These are phyloP conservation scores for Aphis craccivora DNA, from an alignment of 1,140 invertebrate genomes.

Conservation along the genomic window DNA sequence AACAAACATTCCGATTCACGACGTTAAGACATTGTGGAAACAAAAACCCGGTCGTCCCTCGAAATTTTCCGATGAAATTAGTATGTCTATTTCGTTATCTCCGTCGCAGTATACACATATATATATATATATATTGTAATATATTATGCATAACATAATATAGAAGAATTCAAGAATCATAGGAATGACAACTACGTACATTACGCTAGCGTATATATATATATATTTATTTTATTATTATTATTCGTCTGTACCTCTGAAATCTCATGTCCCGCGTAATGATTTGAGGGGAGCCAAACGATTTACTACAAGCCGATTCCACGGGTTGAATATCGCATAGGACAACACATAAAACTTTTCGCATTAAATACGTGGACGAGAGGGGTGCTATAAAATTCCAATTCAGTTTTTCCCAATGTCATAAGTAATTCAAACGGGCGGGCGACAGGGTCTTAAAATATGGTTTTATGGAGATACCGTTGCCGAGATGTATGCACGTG, in stretches of 20 bases:
- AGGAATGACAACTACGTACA: background rate
- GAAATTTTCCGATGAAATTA: background rate
- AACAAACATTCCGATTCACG: slow-evolving; percentile 21
- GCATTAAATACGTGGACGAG: background rate
- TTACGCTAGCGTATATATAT: background rate
- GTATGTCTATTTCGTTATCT: background rate
- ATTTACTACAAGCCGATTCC: background rate
- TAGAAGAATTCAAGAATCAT: too few relatives aligned
- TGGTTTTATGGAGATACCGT: slow-evolving; percentile 32
- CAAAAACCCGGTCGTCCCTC: background rate
- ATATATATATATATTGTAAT: too few relatives aligned
- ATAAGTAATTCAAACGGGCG: slow-evolving; percentile 37
- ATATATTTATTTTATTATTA: background rate
- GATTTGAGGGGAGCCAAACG: background rate
- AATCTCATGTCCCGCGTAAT: background rate
- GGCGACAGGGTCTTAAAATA: slow-evolving; percentile 21
- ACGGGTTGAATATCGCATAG: background rate
- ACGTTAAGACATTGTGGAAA: slow-evolving; percentile 11
- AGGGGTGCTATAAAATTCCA: slow-evolving; percentile 1
- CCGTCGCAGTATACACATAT: background rate
- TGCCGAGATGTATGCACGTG: background rate
- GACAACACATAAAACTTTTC: slow-evolving; percentile 6
- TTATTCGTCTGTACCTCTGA: background rate
- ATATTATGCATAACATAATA: too few relatives aligned
- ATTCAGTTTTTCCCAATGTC: background rate